Evolutionary conservation across 2,888 invertebrate genomes (phyloP).

Genomic region (Thera britannica): DNA sequence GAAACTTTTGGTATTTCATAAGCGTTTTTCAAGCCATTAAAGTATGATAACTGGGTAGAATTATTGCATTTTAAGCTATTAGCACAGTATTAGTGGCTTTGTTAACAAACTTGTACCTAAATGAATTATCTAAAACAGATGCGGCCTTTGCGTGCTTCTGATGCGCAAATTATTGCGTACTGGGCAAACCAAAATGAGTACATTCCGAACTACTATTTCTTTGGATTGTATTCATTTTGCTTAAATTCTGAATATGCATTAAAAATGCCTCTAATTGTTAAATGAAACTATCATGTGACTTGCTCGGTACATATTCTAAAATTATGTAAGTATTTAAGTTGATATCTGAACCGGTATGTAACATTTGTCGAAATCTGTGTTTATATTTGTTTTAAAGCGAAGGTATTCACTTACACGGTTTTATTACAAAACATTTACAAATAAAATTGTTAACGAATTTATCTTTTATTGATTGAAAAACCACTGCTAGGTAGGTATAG

Average conservation of each 20-base stretch:
- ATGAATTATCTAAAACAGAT: slow-evolving; percentile 14
- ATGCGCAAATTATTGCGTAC: slow-evolving; percentile 33
- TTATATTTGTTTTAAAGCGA: slow-evolving; percentile 45
- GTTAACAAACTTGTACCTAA: background rate
- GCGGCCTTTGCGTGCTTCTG: slow-evolving; percentile 28
- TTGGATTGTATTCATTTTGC: slow-evolving; percentile 70
- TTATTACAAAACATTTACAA: slow-evolving; percentile 69
- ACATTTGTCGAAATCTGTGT: slow-evolving; percentile 34
- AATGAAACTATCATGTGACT: slow-evolving; percentile 51
- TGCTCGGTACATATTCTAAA: slow-evolving; percentile 52
- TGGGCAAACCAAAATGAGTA: slow-evolving; percentile 62
- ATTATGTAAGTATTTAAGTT: slow-evolving; percentile 57
- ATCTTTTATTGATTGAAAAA: slow-evolving; percentile 38
- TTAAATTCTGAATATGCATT: slow-evolving; percentile 65
- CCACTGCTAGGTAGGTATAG: too few species aligned
- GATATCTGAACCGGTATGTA: slow-evolving; percentile 50
- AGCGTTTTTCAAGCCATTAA: background rate
- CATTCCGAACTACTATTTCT: slow-evolving; percentile 46
- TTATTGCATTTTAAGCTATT: background rate
- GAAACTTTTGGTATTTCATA: slow-evolving; percentile 21
- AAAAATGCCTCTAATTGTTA: slow-evolving; percentile 70
- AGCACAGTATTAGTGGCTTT: background rate
- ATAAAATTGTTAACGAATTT: slow-evolving; percentile 60
- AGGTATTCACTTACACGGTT: slow-evolving; percentile 66
- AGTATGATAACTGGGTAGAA: slow-evolving; percentile 1